Evolutionary conservation across 2,888 invertebrate genomes (phyloP), one percentile per base, ranked within the genome.

Genomic region (Blera fallax): DNA sequence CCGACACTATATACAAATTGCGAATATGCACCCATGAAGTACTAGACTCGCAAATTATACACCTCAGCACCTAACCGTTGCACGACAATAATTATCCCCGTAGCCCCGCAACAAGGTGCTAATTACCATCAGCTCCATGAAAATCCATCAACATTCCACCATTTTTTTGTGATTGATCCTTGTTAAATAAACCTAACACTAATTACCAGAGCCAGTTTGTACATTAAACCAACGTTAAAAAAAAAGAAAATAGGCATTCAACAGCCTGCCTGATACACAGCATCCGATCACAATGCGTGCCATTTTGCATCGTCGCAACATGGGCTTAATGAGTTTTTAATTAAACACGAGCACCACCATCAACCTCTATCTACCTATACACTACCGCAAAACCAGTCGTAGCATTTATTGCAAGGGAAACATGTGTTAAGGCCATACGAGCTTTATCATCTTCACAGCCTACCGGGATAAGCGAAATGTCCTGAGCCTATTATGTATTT

Each of bases 281-380:
- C 62, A 54, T 56, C 64, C 70, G 77, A 70, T 77, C 70, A 83
- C 79, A 78, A 79, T 83, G 78, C 73, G 78, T 83, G 79, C 79
- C 73, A 78, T 48, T 78, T 77, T 52, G 40, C 58, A 27, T 58
- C 52, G 40, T 64, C 72, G 10, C 70, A 43, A 45, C 78, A 78
- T 72, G 58, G 24, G 50, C 74, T 52, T 84, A 84, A 84, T 84
- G 84, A 84, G 84, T 80, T 84, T 84, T 84, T 84, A 80, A 84
- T 84, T 84, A 84, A 84, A 76, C 84, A 84, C 84, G 74, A 84
- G 70, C 74, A 74, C 58, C 58, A 62, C 40, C 45, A 73, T 37
- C 54, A 64, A 18, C 65, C 27, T 40, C 64, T 67, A 43, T 56
- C 11, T 52, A 16, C 37, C 10, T 37, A 11, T 32, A 32, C 32